phyloP scores from a whole-genome alignment of 2,888 invertebrate genomes.

The Unio pictorum region DNA sequence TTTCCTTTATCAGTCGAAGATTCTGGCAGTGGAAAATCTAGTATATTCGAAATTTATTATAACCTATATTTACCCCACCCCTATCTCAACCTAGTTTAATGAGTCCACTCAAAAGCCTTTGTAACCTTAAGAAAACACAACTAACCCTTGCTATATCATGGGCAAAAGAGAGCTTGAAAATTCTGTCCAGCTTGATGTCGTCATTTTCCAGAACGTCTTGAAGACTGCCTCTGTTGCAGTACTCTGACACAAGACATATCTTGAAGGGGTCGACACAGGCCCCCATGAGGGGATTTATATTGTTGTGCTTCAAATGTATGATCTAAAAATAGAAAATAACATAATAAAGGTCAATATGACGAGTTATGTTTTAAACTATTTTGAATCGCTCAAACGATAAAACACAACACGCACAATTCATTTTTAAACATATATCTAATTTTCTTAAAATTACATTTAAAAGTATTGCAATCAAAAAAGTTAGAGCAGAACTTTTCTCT shows the following conservation, averaged over 20 bases:
- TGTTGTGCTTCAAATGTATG: conserved; percentile 87
- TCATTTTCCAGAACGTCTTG: conserved; percentile 66
- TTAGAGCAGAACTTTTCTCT: not conserved
- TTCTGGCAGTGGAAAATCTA: no score
- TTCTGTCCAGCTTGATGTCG: conserved; percentile 61
- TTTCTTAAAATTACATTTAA: not conserved
- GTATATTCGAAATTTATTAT: no score
- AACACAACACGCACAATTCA: no score
- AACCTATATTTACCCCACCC: no score
- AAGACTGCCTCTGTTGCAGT: conserved; percentile 87
- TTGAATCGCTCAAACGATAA: no score
- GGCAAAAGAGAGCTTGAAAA: conserved; percentile 63
- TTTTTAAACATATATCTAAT: not conserved
- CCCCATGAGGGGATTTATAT: conserved; percentile 86
- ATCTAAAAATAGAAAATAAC: conserved; percentile 76
- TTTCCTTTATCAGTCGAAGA: no score
- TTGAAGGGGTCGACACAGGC: conserved; percentile 85
- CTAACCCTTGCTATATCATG: conserved; percentile 58
- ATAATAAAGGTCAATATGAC: not conserved
- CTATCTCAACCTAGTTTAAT: no score
- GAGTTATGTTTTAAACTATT: not conserved
- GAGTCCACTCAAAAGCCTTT: no score
- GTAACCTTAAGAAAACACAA: not conserved
- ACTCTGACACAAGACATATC: conserved; percentile 83
- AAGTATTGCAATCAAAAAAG: not conserved